Evolutionary conservation across 2,113 vertebrate genomes (phyloP).

Genomic region (Ictidomys tridecemlineatus): DNA sequence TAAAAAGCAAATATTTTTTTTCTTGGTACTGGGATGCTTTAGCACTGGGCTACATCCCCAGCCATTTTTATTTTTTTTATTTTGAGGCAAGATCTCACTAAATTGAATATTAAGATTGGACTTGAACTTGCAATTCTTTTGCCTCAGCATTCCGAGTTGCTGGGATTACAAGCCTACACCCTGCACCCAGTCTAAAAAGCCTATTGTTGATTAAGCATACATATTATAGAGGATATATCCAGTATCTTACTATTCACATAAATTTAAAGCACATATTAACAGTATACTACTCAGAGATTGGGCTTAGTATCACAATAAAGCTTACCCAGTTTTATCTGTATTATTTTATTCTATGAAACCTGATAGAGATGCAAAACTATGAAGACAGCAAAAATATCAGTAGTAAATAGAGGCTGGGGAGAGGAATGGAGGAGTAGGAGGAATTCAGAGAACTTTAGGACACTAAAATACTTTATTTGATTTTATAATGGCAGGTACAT

Average conservation of each 20-base stretch:
- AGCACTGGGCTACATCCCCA: neutral
- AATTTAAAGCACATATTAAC: neutral
- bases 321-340: neutral
- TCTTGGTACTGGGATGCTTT: neutral
- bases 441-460: neutral
- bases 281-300: neutral
- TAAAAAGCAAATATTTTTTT: neutral
- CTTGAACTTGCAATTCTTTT: too few species aligned
- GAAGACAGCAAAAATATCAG: neutral
- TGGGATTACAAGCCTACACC: too few species aligned
- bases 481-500: neutral
- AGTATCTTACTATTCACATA: neutral
- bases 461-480: neutral
- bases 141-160: too few species aligned
- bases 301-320: neutral
- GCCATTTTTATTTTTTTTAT: neutral
- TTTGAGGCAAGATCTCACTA: neutral
- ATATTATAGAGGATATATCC: neutral
- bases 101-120: neutral
- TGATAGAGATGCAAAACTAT: neutral
- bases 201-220: too few species aligned
- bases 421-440: neutral
- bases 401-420: neutral
- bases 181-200: too few species aligned
- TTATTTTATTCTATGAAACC: slow-evolving; percentile 9